Evolutionary conservation across 2,113 vertebrate species (phyloP), one percentile per base, ranked within the genome.

Genomic region (Saguinus midas): DNA sequence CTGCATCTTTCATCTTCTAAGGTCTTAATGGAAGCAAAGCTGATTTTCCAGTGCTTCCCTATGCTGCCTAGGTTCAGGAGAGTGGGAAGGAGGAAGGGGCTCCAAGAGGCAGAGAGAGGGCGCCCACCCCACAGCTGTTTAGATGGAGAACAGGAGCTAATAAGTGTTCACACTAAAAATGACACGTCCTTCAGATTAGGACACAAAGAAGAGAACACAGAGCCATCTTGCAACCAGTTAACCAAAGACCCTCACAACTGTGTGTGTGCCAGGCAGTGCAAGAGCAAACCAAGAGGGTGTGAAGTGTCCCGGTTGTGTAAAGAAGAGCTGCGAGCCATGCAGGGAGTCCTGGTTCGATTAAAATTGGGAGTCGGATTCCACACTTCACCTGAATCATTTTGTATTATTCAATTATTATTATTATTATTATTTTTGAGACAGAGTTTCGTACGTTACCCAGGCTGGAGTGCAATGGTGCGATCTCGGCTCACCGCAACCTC

Each of bases 241-340:
- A 35, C 35, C 21, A 14, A 11, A 87, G 25, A 70, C 12, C 21
- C 23, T 35, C 48, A n/a, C 0, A 18, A n/a, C 64, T 29, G 27
- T 3, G 13, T 8, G 52, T 13, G 76, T 6, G 14, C 50, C 57
- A 12, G 57, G 61, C 16, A 55, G 70, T 9, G 0, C 1, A 10
- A 25, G 23, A 14, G 48, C 55, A 35, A 57, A 5, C n/a, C 6
- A 11, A 0, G 2, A 14, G 25, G 25, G 40, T 0, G 0, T 1
- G n/a, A 40, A 35, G 3, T 0, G 0, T 6, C 8, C 32, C 3
- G 58, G 95, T 45, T 57, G 20, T 3, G 16, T 17, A 1, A 76
- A 52, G 55, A 73, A 14, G 37, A 66, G 13, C 43, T 2, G 7
- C 0, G 3, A n/a, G 21, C 45, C 75, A 0, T 0, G 45, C 0